phyloP scores from a whole-genome alignment of 2,113 vertebrate genomes.

The Podarcis raffonei region DNA sequence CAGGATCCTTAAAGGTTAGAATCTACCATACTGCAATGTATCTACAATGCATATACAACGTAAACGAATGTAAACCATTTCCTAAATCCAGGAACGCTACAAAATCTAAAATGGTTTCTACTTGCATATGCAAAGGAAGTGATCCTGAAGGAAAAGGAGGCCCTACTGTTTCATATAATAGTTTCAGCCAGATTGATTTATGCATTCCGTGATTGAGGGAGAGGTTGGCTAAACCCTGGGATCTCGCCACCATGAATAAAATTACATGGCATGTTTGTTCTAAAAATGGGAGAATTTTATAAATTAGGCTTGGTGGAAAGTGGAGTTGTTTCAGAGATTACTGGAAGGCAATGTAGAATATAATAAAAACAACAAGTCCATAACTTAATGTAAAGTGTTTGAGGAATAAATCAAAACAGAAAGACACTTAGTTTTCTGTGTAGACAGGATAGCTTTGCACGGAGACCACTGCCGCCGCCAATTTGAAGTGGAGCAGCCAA shows the following conservation, averaged over 20 bases:
- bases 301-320: not conserved
- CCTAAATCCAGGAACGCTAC: not conserved
- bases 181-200: not conserved
- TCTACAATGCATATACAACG: too few species aligned
- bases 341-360: not conserved
- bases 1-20: too few species aligned
- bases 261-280: not conserved
- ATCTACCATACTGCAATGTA: too few species aligned
- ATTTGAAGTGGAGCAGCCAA: too few species aligned
- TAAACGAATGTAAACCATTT: too few species aligned
- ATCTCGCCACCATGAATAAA: not conserved
- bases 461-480: too few species aligned
- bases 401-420: too few species aligned
- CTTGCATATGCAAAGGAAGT: not conserved
- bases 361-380: not conserved
- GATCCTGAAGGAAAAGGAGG: not conserved
- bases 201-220: not conserved
- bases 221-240: not conserved
- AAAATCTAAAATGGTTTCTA: not conserved
- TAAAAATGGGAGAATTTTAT: not conserved
- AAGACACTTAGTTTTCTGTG: too few species aligned
- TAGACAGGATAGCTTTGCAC: too few species aligned
- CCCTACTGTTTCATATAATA: not conserved
- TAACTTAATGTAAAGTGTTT: too few species aligned
- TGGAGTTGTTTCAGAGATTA: not conserved